Evolutionary conservation across 2,797 vertebrate genomes (phyloP), one percentile per base, ranked within the genome.

Genomic region (Halcyon chelicuti): DNA sequence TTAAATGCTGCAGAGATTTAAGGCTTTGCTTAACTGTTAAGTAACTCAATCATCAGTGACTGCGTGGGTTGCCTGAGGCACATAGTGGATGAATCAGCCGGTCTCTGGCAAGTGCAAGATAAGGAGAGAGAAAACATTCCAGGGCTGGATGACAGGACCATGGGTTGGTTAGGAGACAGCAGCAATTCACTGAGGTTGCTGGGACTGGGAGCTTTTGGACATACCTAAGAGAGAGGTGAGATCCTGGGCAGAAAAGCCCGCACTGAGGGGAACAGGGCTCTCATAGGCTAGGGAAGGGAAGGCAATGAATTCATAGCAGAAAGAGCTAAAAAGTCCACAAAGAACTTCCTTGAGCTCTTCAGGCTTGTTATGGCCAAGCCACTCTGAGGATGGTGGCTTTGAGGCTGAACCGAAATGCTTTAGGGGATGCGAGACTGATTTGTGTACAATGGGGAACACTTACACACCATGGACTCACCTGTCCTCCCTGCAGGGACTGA

Each of bases 1-100:
- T 90, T 94, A 97, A 97, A 66, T 75, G 88, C 89, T 90, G 82
- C 83, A 81, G 86, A 94, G 95, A 94, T 96, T 94, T 94, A 93
- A 95, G 73, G 80, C 26, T 89, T 51, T 96, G 57, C 88, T 95
- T 93, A 96, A 91, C 94, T 75, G 49, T 93, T 86, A 84, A 88
- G 70, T 94, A 91, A 93, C 81, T 96, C 95, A 92, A 63, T 96
- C 95, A 92, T 86, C 91, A 49, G 76, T 10, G 91, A 66, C 93
- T 96, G 95, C 42, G 93, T 97, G 80, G 88, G 95, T 88, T 96
- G 96, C 86, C 80, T 23, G 67, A 91, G 93, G 95, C 76, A 23
- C 67, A 78, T 5, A 68, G 49, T 35, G 86, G 75, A 86, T 97
- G 94, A 96, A 90, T 96, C 95, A 94, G 94, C 71, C 0, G 0